Evolutionary conservation across 2,797 vertebrate genomes (phyloP).

Genomic region (Thaleichthys pacificus): DNA sequence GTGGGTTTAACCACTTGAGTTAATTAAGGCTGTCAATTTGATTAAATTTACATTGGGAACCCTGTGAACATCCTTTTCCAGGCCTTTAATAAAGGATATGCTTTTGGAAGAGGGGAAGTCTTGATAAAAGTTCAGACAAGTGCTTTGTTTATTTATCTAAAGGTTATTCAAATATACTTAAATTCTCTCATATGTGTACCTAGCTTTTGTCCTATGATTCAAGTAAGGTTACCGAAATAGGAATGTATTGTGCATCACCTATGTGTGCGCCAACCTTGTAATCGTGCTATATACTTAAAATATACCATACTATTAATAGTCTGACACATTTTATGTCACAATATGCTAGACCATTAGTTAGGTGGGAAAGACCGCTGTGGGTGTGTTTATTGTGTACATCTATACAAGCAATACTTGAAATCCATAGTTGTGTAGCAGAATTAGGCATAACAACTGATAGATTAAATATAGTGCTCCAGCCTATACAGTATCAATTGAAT

Average conservation of each 20-base stretch:
- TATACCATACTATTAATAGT: too few relatives aligned
- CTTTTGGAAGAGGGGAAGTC: slow-evolving; percentile 70
- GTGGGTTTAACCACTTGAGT: slow-evolving; percentile 64
- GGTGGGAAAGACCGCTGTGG: too few relatives aligned
- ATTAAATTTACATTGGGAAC: slow-evolving; percentile 78
- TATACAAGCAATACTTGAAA: too few relatives aligned
- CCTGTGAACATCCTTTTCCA: slow-evolving; percentile 67
- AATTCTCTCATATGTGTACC: slow-evolving; percentile 14
- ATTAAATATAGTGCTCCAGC: not conserved
- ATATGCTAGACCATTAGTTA: too few relatives aligned
- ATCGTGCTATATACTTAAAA: too few relatives aligned
- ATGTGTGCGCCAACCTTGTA: too few relatives aligned
- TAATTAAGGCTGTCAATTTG: slow-evolving; percentile 71
- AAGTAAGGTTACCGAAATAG: slow-evolving; percentile 34
- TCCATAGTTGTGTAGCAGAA: too few relatives aligned
- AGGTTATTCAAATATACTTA: slow-evolving; percentile 70
- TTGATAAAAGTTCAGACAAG: slow-evolving; percentile 58
- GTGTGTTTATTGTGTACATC: too few relatives aligned
- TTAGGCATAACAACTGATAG: too few relatives aligned
- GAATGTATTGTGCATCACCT: too few relatives aligned
- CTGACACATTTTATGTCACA: too few relatives aligned
- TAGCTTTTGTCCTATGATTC: slow-evolving; percentile 43
- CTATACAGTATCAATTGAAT: not conserved
- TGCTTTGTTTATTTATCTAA: slow-evolving; percentile 69
- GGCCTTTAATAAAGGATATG: slow-evolving; percentile 59